Evolutionary conservation across 2,797 vertebrate genomes (phyloP).

Genomic region (Cyclura pinguis): DNA sequence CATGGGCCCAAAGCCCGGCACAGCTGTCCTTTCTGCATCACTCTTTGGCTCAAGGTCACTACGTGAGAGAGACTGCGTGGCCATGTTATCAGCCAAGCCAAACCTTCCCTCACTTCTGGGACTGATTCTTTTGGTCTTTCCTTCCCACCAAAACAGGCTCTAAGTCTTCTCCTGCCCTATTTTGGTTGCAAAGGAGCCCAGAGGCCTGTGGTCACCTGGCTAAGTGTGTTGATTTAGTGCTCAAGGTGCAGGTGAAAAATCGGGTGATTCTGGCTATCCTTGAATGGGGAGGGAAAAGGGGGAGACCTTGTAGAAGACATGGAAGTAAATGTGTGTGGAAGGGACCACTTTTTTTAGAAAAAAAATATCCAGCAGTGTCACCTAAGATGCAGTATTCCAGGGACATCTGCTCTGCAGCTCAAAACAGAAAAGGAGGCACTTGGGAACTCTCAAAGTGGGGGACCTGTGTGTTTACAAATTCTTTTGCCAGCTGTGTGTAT

Average conservation of each 20-base stretch:
- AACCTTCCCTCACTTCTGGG: neutral
- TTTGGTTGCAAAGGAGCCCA: neutral
- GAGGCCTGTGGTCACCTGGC: neutral
- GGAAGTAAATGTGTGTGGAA: neutral
- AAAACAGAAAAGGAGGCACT: neutral
- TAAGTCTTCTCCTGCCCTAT: neutral
- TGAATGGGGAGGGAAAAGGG: neutral
- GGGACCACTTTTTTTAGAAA: no score
- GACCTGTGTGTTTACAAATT: neutral
- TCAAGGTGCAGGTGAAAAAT: neutral
- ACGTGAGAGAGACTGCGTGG: neutral
- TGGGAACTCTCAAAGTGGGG: neutral
- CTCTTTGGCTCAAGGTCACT: neutral
- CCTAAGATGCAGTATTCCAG: neutral
- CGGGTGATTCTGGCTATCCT: neutral
- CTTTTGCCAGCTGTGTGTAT: conserved; percentile 1
- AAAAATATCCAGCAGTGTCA: neutral
- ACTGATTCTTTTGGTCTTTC: neutral
- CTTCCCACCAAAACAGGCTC: neutral
- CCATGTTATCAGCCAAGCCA: neutral
- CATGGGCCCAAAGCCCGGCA: neutral
- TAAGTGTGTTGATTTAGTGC: neutral
- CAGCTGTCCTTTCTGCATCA: neutral
- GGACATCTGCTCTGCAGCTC: neutral
- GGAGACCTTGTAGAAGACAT: neutral